Percentiles rank a stretch among this genome's conserved stretches.
phyloP scores from a whole-genome alignment of 2,888 invertebrate species.

The Sarcophaga rosellei region DNA sequence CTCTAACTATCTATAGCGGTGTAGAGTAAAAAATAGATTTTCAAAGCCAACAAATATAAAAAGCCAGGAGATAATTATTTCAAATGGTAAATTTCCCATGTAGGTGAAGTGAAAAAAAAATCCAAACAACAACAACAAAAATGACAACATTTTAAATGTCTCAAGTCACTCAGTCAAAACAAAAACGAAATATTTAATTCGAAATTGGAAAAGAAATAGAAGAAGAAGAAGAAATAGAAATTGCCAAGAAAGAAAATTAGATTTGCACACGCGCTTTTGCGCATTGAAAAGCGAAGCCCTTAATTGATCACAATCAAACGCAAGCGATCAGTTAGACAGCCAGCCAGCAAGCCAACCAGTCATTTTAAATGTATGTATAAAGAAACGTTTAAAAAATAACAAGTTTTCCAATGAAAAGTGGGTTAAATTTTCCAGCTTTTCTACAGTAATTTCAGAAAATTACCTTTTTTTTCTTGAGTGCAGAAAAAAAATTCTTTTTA shows the following conservation, averaged over 20 bases:
- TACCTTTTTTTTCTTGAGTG: background rate
- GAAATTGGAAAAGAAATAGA: background rate
- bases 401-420: background rate
- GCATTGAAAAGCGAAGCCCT: slow-evolving; percentile 4
- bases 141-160: slow-evolving; percentile 9
- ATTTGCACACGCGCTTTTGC: slow-evolving; percentile 17
- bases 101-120: slow-evolving; percentile 10
- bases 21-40: background rate
- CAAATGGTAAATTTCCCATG: slow-evolving; percentile 31
- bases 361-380: no score
- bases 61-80: background rate
- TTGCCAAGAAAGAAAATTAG: background rate
- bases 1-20: no score
- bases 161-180: background rate
- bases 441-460: background rate
- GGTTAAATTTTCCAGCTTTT: background rate
- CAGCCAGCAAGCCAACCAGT: background rate
- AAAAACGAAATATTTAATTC: background rate
- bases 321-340: background rate
- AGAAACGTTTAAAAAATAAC: no score
- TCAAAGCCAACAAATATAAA: background rate
- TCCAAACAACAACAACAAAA: background rate
- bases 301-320: slow-evolving; percentile 2
- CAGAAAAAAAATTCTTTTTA: background rate
- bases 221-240: background rate